A percentile compares a stretch with the other conserved stretches of the same genome.
Conservation (phyloP, 2,797 vertebrate genomes). For the Acanthiza pusilla region DNA sequence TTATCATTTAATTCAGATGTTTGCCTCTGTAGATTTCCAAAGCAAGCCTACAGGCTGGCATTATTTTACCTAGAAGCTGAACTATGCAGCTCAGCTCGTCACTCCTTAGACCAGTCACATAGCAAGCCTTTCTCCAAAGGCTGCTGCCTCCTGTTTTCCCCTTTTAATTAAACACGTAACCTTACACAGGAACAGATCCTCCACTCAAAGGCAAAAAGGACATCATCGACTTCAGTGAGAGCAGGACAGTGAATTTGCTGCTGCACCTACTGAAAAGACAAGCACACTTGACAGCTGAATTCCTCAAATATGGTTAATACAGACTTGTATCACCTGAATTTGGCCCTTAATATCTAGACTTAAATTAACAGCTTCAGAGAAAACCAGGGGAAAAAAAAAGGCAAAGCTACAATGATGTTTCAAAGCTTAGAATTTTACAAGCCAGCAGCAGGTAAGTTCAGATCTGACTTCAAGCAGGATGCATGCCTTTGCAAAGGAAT, state of each 20-base stretch:
- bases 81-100: neutral
- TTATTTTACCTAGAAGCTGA: conserved; percentile 21
- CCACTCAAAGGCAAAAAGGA: neutral
- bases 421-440: neutral
- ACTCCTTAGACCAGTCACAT: neutral
- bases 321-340: neutral
- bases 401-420: neutral
- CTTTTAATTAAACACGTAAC: conserved; percentile 58
- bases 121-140: neutral
- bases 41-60: neutral
- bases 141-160: neutral
- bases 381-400: neutral
- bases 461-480: neutral
- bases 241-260: neutral
- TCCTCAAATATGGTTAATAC: neutral
- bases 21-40: conserved; percentile 39
- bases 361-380: neutral
- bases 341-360: neutral
- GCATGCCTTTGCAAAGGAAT: neutral
- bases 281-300: neutral
- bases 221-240: neutral
- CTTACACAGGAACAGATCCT: conserved; percentile 5
- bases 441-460: neutral
- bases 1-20: conserved; percentile 39
- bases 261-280: neutral